Percentiles rank a stretch among this genome's conserved stretches.
Conservation (phyloP, 2,113 vertebrate genomes). For the Eulemur rufifrons region DNA sequence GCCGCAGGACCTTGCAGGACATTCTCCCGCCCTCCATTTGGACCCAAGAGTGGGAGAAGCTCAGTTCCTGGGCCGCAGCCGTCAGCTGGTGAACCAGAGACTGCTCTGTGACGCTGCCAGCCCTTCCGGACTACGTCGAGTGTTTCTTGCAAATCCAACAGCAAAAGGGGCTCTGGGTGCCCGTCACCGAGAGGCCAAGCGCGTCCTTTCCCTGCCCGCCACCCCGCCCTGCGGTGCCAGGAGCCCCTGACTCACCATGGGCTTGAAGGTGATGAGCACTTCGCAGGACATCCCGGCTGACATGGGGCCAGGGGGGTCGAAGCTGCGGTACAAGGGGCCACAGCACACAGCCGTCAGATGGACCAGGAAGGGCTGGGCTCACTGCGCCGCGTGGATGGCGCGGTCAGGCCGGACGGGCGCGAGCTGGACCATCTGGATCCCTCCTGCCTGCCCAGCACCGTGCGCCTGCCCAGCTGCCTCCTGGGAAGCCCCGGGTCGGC, state of each 20-base stretch:
- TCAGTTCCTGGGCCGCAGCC: too few relatives aligned
- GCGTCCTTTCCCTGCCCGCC: fast-evolving
- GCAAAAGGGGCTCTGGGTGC: too few relatives aligned
- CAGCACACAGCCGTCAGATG: fast-evolving
- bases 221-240: background rate
- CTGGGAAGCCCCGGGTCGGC: background rate
- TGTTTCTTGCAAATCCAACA: background rate
- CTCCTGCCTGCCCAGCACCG: fast-evolving
- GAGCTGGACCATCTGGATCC: fast-evolving
- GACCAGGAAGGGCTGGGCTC: too few relatives aligned
- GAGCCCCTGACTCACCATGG: constrained; percentile 85
- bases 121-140: fast-evolving
- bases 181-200: fast-evolving
- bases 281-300: constrained; percentile 93
- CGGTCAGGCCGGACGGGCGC: fast-evolving
- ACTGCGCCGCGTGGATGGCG: fast-evolving
- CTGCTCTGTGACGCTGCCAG: fast-evolving
- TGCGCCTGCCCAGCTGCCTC: background rate
- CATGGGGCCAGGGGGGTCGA: constrained; percentile 90
- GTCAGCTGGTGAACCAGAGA: fast-evolving
- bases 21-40: fast-evolving
- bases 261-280: constrained; percentile 89
- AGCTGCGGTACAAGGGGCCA: constrained; percentile 81
- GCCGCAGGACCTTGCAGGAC: background rate
- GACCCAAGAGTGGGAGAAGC: fast-evolving